Evolutionary conservation across 2,888 invertebrate genomes (phyloP), one percentile per base, ranked within the genome.

Genomic region (Drosophila multiciliata): DNA sequence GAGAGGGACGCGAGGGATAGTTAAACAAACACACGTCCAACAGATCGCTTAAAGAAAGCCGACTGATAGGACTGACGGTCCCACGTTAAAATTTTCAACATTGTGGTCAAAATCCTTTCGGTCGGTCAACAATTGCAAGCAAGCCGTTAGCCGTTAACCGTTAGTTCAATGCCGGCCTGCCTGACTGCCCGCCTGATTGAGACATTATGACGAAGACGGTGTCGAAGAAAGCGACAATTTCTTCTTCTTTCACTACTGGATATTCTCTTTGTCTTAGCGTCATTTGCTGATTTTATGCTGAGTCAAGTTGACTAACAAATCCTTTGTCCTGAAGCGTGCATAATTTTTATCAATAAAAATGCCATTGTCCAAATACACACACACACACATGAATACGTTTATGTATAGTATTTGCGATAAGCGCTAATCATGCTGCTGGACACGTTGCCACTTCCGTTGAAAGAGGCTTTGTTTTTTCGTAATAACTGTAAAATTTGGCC

Each of bases 271-370:
- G 88, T 87, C 68, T 68, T 59, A 65, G 66, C 20, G 42, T 63
- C 69, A 72, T 67, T 66, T 61, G 68, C 57, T 54, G 52, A 73
- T 74, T 84, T 85, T 85, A 23, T 85, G 84, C 84, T 85, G 84
- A 85, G 84, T 85, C 84, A 85, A 89, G 89, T 85, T 87, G 89
- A 70, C 87, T 86, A 88, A 88, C 86, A 71, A 68, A 64, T 66
- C 64, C 62, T 54, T 84, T 89, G 77, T 84, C 49, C 58, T 42
- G 59, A 61, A 70, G 87, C 84, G 85, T 85, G 77, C 89, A 87
- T 89, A 85, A 89, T 89, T 89, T 87, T 87, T 89, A 85, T 85
- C 85, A 85, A 87, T 84, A 89, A 89, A 79, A 78, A 69, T 61
- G 52, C 36, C 72, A 73, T 73, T 83, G 75, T 79, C 64, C 60